Base-by-base conservation (phyloP, 2,113 vertebrate species). In the Ctenodactylus gundi region DNA sequence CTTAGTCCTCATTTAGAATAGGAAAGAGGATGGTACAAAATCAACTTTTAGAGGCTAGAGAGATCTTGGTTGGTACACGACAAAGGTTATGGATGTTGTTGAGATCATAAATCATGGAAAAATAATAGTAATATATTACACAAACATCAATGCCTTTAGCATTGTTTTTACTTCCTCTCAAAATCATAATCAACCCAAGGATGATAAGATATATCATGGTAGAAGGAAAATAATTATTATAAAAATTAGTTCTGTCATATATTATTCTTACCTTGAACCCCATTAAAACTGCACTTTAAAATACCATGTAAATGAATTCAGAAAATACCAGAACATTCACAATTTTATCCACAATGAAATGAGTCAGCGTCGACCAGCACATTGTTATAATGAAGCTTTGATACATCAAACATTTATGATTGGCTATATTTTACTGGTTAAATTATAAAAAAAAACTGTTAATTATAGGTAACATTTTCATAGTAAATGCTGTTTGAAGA, bases 361-460 rank as follows among this genome's bases (percentile, higher is more conserved):
- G 64, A 92, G 44, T 4, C 29, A 90, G 29, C 29, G 60, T 13
- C 84, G 36, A 58, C 10, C 20, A 62, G 20, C 46, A n/a, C 51
- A 57, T 64, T 84, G 13, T 8, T 62, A 84, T 11, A 23, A 9
- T 25, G 65, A 87, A 17, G 8, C 39, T 95, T 70, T 77, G 51
- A 82, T 46, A 57, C 7, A 90, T 23, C 46, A 68, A 73, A 85
- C 27, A 70, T 73, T 70, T 31, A 64, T 39, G 41, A 72, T 1
- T 82, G 31, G 60, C 46, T 77, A n/a, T 88, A 90, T 55, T 90
- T 84, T 83, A 84, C 39, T 60, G 73, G 39, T 64, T 46, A 39
- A 75, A 20, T 68, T 78, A 73, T 51, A 87, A 78, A 90, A 84
- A 87, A 78, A 90, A 84, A 55, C n/a, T 85, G 70, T n/a, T 14